A percentile compares a stretch with the other conserved stretches of the same genome.
phyloP scores from a whole-genome alignment of 2,888 invertebrate genomes.

The Sepiola atlantica region DNA sequence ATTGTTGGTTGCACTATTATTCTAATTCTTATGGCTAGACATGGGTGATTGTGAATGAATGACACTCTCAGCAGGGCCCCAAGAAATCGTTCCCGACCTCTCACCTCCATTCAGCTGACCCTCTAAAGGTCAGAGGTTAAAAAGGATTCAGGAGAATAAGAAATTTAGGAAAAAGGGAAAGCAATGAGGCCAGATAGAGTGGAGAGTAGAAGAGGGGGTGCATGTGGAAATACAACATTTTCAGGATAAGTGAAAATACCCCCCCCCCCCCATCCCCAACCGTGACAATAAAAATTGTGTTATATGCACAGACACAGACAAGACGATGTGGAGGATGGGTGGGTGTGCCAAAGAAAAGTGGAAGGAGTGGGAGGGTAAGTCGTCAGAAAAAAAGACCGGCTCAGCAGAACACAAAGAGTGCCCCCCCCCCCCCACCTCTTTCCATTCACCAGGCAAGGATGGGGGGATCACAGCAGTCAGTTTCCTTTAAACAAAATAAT shows the following conservation, averaged over 20 bases:
- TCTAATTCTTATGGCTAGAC: not conserved
- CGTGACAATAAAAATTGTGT: not conserved
- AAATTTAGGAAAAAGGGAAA: not conserved
- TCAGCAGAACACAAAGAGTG: not conserved
- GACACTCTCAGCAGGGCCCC: not conserved
- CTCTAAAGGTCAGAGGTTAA: not conserved
- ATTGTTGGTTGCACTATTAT: conserved; percentile 32
- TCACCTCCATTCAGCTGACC: too few species aligned
- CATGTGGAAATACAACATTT: conserved; percentile 14
- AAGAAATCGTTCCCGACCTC: not conserved
- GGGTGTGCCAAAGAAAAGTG: not conserved
- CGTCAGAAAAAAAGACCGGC: too few species aligned
- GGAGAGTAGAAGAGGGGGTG: not conserved
- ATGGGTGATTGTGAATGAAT: not conserved
- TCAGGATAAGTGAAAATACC: not conserved
- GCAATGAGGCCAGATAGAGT: not conserved
- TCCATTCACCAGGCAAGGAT: not conserved
- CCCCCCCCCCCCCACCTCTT: not conserved
- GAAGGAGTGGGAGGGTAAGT: too few species aligned
- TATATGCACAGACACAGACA: not conserved
- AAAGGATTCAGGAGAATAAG: not conserved
- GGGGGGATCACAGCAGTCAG: not conserved
- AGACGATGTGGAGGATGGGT: not conserved
- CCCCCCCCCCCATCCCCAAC: too few species aligned
- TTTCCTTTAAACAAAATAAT: not conserved